A percentile compares a stretch with the other conserved stretches of the same genome.
Evolutionary conservation across 2,797 vertebrate species (phyloP).

Genomic region (Myioborus melanocephalus): DNA sequence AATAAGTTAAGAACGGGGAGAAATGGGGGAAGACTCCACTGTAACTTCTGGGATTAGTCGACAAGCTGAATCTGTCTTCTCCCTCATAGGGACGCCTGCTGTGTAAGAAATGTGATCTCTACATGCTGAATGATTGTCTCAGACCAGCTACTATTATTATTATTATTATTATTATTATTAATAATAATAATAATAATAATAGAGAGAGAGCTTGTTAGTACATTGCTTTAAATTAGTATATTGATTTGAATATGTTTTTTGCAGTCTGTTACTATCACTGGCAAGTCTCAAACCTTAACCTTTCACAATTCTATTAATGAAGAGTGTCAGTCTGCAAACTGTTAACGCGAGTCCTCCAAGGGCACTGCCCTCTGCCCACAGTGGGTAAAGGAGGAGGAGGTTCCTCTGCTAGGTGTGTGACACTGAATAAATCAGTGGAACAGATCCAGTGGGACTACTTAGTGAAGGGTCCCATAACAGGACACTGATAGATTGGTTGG

Average conservation of each 20-base stretch:
- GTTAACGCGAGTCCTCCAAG: not conserved
- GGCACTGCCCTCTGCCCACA: not conserved
- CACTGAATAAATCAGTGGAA: not conserved
- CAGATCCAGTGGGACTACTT: not conserved
- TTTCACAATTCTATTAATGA: not conserved
- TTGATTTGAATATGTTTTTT: not conserved
- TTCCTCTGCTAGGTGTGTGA: not conserved
- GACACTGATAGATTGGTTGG: not conserved
- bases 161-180: no score
- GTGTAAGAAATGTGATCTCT: not conserved
- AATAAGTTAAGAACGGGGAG: not conserved
- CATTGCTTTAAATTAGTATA: not conserved
- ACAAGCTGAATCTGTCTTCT: not conserved
- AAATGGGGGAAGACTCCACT: not conserved
- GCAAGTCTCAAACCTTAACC: not conserved
- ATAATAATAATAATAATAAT: no score
- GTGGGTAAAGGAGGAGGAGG: not conserved
- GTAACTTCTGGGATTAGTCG: rapidly evolving
- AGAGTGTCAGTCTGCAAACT: not conserved
- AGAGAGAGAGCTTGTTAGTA: not conserved
- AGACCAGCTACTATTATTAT: not conserved
- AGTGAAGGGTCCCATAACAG: not conserved
- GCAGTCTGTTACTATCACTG: not conserved
- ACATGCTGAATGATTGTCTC: not conserved
- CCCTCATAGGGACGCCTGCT: rapidly evolving